Base-by-base conservation (phyloP, 2,113 vertebrate genomes). In the Ictalurus furcatus region DNA sequence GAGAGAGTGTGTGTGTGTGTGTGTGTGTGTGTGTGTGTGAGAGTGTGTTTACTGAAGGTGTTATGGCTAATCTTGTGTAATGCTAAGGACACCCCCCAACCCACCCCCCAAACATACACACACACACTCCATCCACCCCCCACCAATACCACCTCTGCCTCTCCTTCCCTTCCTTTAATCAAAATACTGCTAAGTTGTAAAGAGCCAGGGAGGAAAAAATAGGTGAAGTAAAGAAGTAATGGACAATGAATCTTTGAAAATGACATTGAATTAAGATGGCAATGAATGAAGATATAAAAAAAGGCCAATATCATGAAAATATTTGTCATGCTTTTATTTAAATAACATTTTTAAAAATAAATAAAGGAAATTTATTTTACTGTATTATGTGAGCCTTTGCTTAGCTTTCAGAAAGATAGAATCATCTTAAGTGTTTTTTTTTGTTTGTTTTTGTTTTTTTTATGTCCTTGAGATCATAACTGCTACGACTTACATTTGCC, bases 61-160 rank as follows among this genome's bases (percentile, higher is more conserved):
- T 73, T 89, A 89, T 86, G 44, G 30, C 85, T 91, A 78, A 87
- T 91, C 93, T 91, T 92, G 91, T 93, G 88, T 88, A 92, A 93
- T 90, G 91, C 87, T 63, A 71, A 93, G 92, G 92, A 94, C 94
- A n/a, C 93, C 25, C 12, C 74, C 19, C 63, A 8, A 7, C 59
- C 17, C 63, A 3, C 63, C 21, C 73, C 8, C 61, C 7, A 40
- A 2, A 40, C 73, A 8, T 12, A 71, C 81, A 63, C 61, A 17
- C 79, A 56, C 52, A 28, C 13, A 25, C 40, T 3, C 73, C 6
- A 40, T 2, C 73, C 7, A 14, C 34, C 81, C 44, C 61, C 8
- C 79, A 56, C 48, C 28, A 13, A 25, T 63, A 65, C 61, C 91
- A 90, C 92, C 87, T 90, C 54, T 61, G 34, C 81, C 34, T 16